These are phyloP conservation scores for Triops cancriformis DNA, from an alignment of 1,140 invertebrate species.

Conservation along the genomic window DNA sequence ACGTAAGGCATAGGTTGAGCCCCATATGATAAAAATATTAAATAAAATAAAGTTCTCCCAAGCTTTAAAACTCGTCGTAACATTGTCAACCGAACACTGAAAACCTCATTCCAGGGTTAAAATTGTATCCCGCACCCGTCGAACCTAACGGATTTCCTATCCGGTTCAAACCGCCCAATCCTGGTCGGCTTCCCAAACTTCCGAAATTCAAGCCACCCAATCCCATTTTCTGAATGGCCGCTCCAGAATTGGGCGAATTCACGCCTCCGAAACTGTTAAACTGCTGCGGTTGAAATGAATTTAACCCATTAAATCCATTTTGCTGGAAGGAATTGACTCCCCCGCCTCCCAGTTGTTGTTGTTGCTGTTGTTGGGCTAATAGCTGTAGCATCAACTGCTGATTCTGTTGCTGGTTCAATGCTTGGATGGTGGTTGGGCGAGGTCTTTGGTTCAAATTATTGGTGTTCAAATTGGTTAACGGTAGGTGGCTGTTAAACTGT, in stretches of 20 bases:
- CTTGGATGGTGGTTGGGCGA: not conserved
- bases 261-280: not conserved
- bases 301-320: not conserved
- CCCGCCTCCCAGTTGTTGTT: not conserved
- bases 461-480: not conserved
- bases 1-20: too few species aligned
- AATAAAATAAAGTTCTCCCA: too few species aligned
- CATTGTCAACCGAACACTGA: too few species aligned
- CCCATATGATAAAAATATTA: too few species aligned
- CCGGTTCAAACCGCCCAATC: not conserved
- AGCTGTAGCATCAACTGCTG: not conserved
- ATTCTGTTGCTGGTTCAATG: not conserved
- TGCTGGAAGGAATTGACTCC: not conserved
- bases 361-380: not conserved
- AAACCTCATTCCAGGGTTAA: not conserved
- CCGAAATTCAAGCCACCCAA: not conserved
- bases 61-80: too few species aligned
- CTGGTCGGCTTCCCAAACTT: not conserved
- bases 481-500: not conserved
- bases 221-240: not conserved
- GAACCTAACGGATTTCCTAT: not conserved
- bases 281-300: not conserved
- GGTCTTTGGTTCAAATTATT: not conserved
- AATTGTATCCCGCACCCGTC: not conserved
- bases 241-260: not conserved